Evolutionary conservation across 2,113 vertebrate genomes (phyloP), one percentile per base, ranked within the genome.

Genomic region (Orthonyx spaldingii): DNA sequence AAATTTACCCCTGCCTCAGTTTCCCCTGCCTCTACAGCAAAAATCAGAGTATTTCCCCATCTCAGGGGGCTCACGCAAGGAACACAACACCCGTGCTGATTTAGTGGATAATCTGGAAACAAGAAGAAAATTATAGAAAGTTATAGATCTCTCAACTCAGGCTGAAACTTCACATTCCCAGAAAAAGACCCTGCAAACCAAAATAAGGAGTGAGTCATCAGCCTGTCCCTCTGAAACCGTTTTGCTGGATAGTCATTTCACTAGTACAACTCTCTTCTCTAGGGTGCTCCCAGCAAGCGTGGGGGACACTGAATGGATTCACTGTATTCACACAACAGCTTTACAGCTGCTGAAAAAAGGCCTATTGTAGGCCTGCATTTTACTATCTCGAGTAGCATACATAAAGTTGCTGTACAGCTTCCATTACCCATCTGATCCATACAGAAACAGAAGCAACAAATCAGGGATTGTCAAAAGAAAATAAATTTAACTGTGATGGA

Each of bases 391-490:
- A 97, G 96, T 53, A 96, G 89, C 92, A 94, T 93, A 95, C 82
- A 97, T 93, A 93, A 93, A 84, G 90, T 90, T 96, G 94, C 93
- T 94, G 94, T 57, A 84, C 89, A 92, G 94, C 87, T 96, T 95
- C 91, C 93, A 92, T 49, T 89, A 89, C 61, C 89, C 93, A 91
- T 92, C 89, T 95, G 93, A 97, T 94, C 91, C 37, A 81, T n/a
- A 79, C 65, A 84, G 89, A 95, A 94, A 84, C 63, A 90, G 49
- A 11, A 91, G 74, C 81, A 95, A 74, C 65, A 94, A 81, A 87
- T 75, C 65, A 56, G 61, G 11, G 42, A 30, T 81, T 89, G 69
- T 44, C 77, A 91, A 87, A 84, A 49, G 13, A 75, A 84, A 60
- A 71, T 32, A 55, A 56, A 66, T 90, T 47, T 90, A 61, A 86